Percentiles rank a stretch among this genome's conserved stretches.
These are phyloP conservation scores for Nomada ruficornis DNA, from an alignment of 2,888 invertebrate species.

Conservation along the genomic window DNA sequence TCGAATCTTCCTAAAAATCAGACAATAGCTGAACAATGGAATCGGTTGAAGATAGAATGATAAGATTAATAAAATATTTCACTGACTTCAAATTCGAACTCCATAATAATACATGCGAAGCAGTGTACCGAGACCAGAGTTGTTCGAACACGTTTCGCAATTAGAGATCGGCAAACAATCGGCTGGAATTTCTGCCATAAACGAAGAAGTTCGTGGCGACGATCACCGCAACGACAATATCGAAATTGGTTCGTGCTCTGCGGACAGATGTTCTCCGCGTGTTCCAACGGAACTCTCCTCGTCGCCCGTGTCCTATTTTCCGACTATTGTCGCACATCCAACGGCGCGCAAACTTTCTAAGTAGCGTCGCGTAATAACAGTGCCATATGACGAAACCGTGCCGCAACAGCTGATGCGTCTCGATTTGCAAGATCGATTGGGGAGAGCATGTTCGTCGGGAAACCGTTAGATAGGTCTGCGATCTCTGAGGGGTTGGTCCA, in stretches of 20 bases:
- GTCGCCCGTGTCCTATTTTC: slow-evolving; percentile 51
- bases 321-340: slow-evolving; percentile 46
- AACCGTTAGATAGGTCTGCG: background rate
- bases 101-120: no score
- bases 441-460: background rate
- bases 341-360: slow-evolving; percentile 52
- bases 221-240: slow-evolving; percentile 35
- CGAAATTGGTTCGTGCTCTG: slow-evolving; percentile 47
- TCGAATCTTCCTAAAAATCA: no score
- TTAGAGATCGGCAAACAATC: background rate
- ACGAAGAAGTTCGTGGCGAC: slow-evolving; percentile 15
- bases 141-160: background rate
- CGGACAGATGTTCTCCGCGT: slow-evolving; percentile 51
- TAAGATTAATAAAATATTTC: no score
- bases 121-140: no score
- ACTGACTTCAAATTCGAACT: no score
- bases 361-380: slow-evolving; percentile 50
- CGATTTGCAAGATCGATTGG: slow-evolving; percentile 49
- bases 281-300: slow-evolving; percentile 23
- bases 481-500: background rate
- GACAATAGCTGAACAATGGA: no score
- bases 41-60: no score
- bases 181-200: slow-evolving; percentile 13
- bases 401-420: slow-evolving; percentile 58
- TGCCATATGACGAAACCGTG: slow-evolving; percentile 49